Conservation (phyloP, 2,113 vertebrate genomes). For the Periophthalmus modestus region DNA sequence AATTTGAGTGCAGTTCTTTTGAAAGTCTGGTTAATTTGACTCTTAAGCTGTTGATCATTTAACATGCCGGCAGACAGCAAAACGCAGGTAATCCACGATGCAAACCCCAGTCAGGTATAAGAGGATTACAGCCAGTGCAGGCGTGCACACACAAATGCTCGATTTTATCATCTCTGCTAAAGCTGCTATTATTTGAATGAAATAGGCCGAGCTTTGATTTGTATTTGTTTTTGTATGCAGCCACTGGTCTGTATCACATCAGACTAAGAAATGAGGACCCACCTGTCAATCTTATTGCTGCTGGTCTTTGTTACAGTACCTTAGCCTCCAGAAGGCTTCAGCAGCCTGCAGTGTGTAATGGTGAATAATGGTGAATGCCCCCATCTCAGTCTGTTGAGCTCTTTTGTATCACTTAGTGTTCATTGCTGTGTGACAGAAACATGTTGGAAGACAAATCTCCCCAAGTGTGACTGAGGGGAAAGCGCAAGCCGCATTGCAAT, state of each 20-base stretch:
- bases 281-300: neutral
- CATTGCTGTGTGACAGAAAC: slow-evolving; percentile 45
- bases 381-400: slow-evolving; percentile 29
- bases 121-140: neutral
- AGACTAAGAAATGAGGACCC: neutral
- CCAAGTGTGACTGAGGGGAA: slow-evolving; percentile 29
- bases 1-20: neutral
- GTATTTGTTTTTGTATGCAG: neutral
- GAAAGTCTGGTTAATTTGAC: neutral
- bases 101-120: slow-evolving; percentile 2
- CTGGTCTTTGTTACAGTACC: slow-evolving; percentile 9
- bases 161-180: slow-evolving; percentile 1
- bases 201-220: neutral
- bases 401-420: slow-evolving; percentile 57
- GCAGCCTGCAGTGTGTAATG: slow-evolving; percentile 35
- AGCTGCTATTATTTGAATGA: neutral
- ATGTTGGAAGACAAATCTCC: slow-evolving; percentile 35
- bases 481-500: neutral
- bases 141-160: neutral
- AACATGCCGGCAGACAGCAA: neutral
- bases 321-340: slow-evolving; percentile 13
- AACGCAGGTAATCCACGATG: slow-evolving; percentile 3
- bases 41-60: neutral
- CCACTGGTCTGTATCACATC: neutral
- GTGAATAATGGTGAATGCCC: slow-evolving; percentile 25